Evolutionary conservation across 2,888 invertebrate species (phyloP).

Genomic region (Diaprepes abbreviatus): DNA sequence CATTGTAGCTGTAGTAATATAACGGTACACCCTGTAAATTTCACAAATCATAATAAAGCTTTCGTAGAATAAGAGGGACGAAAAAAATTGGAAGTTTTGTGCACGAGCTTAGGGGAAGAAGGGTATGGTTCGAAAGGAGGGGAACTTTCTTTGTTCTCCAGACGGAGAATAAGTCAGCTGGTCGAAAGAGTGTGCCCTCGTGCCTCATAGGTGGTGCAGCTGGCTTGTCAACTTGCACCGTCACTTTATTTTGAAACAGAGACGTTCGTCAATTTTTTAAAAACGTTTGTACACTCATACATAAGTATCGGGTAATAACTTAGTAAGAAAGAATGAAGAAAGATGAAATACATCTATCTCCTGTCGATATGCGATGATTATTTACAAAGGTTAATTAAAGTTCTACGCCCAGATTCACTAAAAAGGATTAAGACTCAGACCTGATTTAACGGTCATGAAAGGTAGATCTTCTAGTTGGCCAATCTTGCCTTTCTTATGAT

Average conservation of each 20-base stretch:
- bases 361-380: no score
- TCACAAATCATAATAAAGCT: slow-evolving; percentile 34
- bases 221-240: slow-evolving; percentile 56
- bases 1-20: not conserved
- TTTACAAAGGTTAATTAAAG: no score
- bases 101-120: slow-evolving; percentile 57
- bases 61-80: slow-evolving; percentile 48
- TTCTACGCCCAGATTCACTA: no score
- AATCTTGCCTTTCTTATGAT: no score
- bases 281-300: no score
- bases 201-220: slow-evolving; percentile 56
- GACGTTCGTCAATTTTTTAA: no score
- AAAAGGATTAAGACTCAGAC: no score
- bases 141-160: slow-evolving; percentile 64
- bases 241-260: slow-evolving; percentile 54
- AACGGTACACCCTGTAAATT: slow-evolving; percentile 42
- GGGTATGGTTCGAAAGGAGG: slow-evolving; percentile 58
- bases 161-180: slow-evolving; percentile 68
- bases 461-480: no score
- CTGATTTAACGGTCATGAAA: no score
- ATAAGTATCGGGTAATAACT: no score
- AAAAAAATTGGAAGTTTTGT: slow-evolving; percentile 57
- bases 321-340: no score
- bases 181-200: slow-evolving; percentile 58
- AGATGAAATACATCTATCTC: no score